Base-by-base conservation (phyloP, 2,113 vertebrate species). In the Lycocorax pyrrhopterus region DNA sequence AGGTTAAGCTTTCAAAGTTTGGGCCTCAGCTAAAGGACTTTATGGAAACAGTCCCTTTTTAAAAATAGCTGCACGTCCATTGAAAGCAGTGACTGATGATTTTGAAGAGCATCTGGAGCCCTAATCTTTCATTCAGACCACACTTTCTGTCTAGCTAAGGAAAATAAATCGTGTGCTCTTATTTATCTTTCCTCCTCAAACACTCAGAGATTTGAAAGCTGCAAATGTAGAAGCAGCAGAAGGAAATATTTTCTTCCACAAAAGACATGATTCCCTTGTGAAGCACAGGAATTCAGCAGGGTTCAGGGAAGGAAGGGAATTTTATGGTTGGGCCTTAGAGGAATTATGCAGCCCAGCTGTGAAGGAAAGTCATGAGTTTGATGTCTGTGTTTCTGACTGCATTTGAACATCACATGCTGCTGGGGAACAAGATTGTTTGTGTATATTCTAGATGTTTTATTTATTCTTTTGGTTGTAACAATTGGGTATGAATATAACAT, bases 181-280 rank as follows among this genome's bases (percentile, higher is more conserved):
- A 89, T 73, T 91, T 94, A 23, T 73, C 71, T 93, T 84, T 92
- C 16, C 32, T 89, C 39, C 73, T 87, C 49, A 87, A 88, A 78
- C 44, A 37, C 27, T 64, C 37, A 25, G 62, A 49, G 19, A 51
- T 89, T 85, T 93, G 79, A 91, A 83, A 74, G 30, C 75, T 88
- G 82, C 30, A 95, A 89, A 87, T 84, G 27, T 66, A 41, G 41
- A 84, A 89, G 30, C 30, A 76, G 32, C 69, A 87, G 82, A 63
- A 90, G 51, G 84, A 87, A 94, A 71, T 67, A 51, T 53, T 94
- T 87, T 94, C 55, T 82, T 85, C 47, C 44, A 94, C 43, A 67
- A 43, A 83, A 63, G 33, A 49, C 5, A 6, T 43, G 44, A 66
- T 94, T 95, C 84, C 39, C 53, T 33, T 83, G 58, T 91, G 81